phyloP scores from a whole-genome alignment of 2,888 invertebrate genomes.

The Protodeltote pygarga region DNA sequence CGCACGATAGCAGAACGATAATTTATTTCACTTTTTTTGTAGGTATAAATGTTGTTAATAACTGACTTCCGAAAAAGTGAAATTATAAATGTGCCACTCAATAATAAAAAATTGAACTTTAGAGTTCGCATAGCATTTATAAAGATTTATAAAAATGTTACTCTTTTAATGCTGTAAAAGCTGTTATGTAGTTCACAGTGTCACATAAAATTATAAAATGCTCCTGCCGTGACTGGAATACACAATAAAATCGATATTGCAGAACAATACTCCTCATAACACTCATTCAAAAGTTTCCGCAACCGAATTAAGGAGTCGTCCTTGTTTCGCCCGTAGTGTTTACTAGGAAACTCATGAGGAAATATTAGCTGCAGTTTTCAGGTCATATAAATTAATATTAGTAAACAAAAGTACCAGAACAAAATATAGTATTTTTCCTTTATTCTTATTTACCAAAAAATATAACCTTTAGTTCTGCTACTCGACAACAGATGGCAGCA shows the following conservation, averaged over 20 bases:
- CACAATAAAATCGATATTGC: slow-evolving; percentile 17
- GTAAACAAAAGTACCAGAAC: too few relatives aligned
- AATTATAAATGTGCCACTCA: too few relatives aligned
- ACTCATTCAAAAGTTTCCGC: slow-evolving; percentile 16
- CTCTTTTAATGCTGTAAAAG: neutral
- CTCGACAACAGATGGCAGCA: slow-evolving; percentile 62
- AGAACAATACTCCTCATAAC: slow-evolving; percentile 4
- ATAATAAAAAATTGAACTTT: too few relatives aligned
- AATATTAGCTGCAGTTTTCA: slow-evolving; percentile 5
- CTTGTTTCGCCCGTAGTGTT: slow-evolving; percentile 15
- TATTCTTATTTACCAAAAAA: neutral
- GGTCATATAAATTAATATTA: neutral
- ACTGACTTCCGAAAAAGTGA: too few relatives aligned
- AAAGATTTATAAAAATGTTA: too few relatives aligned
- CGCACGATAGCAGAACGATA: too few relatives aligned
- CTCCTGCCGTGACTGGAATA: slow-evolving; percentile 7
- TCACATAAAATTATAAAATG: slow-evolving; percentile 2
- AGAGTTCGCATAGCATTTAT: too few relatives aligned
- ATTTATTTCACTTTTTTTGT: too few relatives aligned
- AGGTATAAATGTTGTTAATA: too few relatives aligned
- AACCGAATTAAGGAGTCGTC: slow-evolving; percentile 16
- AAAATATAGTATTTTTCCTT: too few relatives aligned
- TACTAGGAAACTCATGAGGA: slow-evolving; percentile 15
- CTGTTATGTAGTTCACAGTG: neutral
- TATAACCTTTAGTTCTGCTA: slow-evolving; percentile 47